phyloP scores from a whole-genome alignment of 2,113 vertebrate species.

The Campylomormyrus tamandua region DNA sequence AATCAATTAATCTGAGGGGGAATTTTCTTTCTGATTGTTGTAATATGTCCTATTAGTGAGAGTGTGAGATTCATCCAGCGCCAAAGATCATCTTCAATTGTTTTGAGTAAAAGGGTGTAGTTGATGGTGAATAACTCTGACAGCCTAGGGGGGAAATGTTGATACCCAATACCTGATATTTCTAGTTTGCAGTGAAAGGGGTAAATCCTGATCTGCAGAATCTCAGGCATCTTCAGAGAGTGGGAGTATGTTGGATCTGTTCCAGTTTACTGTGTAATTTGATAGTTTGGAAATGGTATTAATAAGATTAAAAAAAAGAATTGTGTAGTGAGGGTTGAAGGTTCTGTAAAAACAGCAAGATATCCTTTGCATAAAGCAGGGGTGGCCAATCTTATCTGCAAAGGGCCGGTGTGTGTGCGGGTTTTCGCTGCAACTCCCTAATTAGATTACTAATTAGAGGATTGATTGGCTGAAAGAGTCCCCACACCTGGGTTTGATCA shows the following conservation, averaged over 20 bases:
- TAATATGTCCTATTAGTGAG: neutral
- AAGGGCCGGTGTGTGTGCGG: too few relatives aligned
- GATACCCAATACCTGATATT: neutral
- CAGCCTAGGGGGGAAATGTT: neutral
- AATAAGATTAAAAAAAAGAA: neutral
- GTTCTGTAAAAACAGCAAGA: neutral
- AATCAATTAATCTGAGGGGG: neutral
- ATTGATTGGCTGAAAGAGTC: too few relatives aligned
- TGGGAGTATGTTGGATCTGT: neutral
- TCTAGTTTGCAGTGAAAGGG: neutral
- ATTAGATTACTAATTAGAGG: too few relatives aligned
- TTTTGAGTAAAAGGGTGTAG: neutral
- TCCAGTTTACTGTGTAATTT: neutral
- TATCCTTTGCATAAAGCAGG: neutral
- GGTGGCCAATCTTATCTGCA: too few relatives aligned
- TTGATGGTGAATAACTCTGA: neutral
- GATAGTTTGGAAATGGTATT: neutral
- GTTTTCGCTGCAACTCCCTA: too few relatives aligned
- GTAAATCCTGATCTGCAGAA: neutral
- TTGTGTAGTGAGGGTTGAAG: neutral
- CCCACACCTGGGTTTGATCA: too few relatives aligned
- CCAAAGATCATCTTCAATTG: neutral
- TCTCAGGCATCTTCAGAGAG: neutral
- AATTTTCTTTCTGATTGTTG: neutral
- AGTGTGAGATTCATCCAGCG: neutral